Percentiles rank a stretch among this genome's conserved stretches.
phyloP scores from a whole-genome alignment of 2,797 vertebrate species.

The Anabacerthia variegaticeps region DNA sequence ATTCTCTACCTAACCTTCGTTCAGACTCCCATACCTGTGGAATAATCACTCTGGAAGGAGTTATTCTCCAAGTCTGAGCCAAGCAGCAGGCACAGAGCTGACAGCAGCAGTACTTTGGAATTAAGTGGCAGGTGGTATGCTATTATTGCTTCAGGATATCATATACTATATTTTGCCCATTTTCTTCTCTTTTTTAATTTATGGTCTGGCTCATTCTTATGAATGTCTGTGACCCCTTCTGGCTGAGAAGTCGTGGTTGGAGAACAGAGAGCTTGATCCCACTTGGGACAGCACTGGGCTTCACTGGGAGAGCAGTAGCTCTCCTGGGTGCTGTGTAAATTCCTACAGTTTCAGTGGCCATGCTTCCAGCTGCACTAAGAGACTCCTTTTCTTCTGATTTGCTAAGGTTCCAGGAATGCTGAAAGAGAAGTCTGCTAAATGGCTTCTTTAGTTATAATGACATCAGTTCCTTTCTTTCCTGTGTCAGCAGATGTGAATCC shows the following conservation, averaged over 20 bases:
- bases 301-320: neutral
- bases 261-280: neutral
- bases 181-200: neutral
- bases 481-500: conserved; percentile 44
- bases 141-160: neutral
- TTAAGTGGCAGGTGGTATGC: neutral
- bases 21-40: neutral
- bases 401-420: neutral
- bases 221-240: neutral
- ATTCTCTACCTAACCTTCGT: neutral
- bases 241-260: rapidly evolving
- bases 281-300: neutral
- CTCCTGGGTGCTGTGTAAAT: neutral
- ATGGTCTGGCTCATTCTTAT: neutral
- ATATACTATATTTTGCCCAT: neutral
- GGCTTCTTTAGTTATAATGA: conserved; percentile 12
- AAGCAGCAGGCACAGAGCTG: rapidly evolving
- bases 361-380: neutral
- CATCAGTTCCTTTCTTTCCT: conserved; percentile 27
- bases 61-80: neutral
- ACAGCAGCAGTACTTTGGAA: neutral
- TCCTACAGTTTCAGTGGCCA: neutral
- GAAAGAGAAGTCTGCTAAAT: conserved; percentile 9
- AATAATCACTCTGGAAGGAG: neutral
- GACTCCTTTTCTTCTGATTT: conserved; percentile 9